These are phyloP conservation scores for Elymnias hypermnestra DNA, from an alignment of 1,140 invertebrate genomes.

Conservation along the genomic window DNA sequence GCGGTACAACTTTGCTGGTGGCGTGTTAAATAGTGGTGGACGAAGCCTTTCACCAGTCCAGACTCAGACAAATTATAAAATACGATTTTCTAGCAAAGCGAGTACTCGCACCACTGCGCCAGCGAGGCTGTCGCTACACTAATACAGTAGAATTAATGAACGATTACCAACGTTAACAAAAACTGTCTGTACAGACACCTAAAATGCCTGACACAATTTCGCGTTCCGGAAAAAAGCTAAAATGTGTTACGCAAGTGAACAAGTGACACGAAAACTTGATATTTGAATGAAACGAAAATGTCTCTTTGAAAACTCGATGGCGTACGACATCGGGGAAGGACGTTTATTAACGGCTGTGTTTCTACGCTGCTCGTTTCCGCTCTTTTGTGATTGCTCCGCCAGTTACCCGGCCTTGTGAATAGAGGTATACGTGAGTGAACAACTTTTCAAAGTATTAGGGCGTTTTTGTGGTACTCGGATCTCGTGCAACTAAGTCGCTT, in stretches of 20 bases:
- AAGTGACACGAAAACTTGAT: slow-evolving; percentile 26
- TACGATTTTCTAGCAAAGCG: no score
- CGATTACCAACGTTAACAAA: no score
- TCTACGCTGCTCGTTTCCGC: slow-evolving; percentile 57
- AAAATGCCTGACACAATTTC: slow-evolving; percentile 16
- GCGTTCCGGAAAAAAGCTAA: slow-evolving; percentile 10
- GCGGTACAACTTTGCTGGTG: no score
- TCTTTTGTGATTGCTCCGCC: slow-evolving; percentile 58
- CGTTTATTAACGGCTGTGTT: slow-evolving; percentile 63
- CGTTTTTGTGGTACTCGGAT: slow-evolving; percentile 40
- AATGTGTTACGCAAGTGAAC: slow-evolving; percentile 16
- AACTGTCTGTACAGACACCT: background rate
- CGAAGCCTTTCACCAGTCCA: no score
- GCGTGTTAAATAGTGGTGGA: no score
- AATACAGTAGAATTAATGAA: no score
- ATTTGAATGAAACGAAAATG: slow-evolving; percentile 45
- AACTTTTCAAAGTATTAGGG: slow-evolving; percentile 49
- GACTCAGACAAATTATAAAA: no score
- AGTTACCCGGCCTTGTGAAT: slow-evolving; percentile 44
- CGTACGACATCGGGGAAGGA: slow-evolving; percentile 41
- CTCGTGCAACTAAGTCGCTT: slow-evolving; percentile 10
- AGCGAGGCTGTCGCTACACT: no score
- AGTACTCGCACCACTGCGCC: no score
- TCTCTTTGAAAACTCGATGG: slow-evolving; percentile 31
- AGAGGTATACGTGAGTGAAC: slow-evolving; percentile 50